These are phyloP conservation scores for Eretmocerus hayati DNA, from an alignment of 2,888 invertebrate genomes.

Conservation along the genomic window DNA sequence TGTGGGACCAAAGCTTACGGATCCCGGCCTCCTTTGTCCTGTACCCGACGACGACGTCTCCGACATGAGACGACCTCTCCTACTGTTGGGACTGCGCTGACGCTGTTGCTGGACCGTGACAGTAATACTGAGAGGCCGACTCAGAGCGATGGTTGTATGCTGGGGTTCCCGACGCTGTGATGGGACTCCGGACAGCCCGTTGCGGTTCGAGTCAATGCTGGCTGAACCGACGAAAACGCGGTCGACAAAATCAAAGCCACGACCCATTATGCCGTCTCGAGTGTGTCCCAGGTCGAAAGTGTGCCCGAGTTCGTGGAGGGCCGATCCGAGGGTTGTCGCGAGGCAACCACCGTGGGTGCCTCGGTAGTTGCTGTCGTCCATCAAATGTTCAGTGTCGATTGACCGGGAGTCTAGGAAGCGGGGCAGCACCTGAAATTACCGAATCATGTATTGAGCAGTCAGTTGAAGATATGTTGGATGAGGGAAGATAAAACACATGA, in stretches of 20 bases:
- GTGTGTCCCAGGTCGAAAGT: conserved; percentile 92
- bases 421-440: conserved; percentile 53
- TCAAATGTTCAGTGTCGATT: conserved; percentile 65
- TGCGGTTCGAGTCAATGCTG: conserved; percentile 54
- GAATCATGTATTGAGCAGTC: too few relatives aligned
- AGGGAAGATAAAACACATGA: too few relatives aligned
- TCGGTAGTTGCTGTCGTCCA: conserved; percentile 90
- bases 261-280: conserved; percentile 85
- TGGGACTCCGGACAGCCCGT: too few relatives aligned
- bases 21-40: conserved; percentile 48
- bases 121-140: conserved; percentile 56
- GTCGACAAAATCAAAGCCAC: conserved; percentile 79
- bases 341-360: conserved; percentile 82
- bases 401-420: conserved; percentile 56
- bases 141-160: conserved; percentile 56
- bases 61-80: conserved; percentile 48
- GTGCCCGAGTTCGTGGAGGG: conserved; percentile 90
- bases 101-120: conserved; percentile 55
- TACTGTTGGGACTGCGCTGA: conserved; percentile 45
- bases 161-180: conserved; percentile 54
- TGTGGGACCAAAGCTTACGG: conserved; percentile 34
- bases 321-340: conserved; percentile 84
- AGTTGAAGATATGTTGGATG: too few relatives aligned
- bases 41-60: too few relatives aligned
- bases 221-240: conserved; percentile 65